These are phyloP conservation scores for Euzetes globulus DNA, from an alignment of 2,888 invertebrate genomes.

Conservation along the genomic window DNA sequence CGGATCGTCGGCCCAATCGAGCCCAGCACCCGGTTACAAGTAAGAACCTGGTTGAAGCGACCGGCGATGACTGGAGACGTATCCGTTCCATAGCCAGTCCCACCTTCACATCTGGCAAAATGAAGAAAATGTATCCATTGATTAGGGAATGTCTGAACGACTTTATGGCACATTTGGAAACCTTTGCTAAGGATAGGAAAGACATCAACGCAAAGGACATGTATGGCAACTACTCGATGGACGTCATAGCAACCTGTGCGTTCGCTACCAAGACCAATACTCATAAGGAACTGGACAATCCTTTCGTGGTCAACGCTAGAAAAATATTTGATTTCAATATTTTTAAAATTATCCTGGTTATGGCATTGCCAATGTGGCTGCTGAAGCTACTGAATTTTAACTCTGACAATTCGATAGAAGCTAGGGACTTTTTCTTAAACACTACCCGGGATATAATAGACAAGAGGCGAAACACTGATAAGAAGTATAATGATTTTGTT, in stretches of 20 bases:
- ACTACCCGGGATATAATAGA: too few relatives aligned
- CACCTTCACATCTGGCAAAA: conserved; percentile 26
- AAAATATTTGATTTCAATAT: not conserved
- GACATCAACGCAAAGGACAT: not conserved
- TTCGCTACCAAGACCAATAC: conserved; percentile 56
- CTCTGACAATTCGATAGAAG: too few relatives aligned
- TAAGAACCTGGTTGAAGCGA: not conserved
- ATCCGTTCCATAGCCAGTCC: conserved; percentile 28
- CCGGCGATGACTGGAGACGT: conserved; percentile 22
- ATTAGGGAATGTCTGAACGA: conserved; percentile 15
- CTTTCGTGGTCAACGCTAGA: conserved; percentile 4
- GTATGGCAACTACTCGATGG: conserved; percentile 55
- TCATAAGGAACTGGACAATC: conserved; percentile 18
- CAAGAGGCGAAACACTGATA: too few relatives aligned
- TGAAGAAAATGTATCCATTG: conserved; percentile 30
- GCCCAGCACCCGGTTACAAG: not conserved
- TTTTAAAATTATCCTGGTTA: not conserved
- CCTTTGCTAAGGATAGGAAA: not conserved
- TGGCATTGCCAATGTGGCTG: not conserved
- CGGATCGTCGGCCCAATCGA: not conserved
- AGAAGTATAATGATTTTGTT: too few relatives aligned
- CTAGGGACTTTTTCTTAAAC: too few relatives aligned
- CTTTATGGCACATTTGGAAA: not conserved
- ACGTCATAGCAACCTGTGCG: conserved; percentile 57
- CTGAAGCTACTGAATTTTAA: too few relatives aligned